Evolutionary conservation across 2,113 vertebrate species (phyloP).

Genomic region (Pardalotus punctatus): DNA sequence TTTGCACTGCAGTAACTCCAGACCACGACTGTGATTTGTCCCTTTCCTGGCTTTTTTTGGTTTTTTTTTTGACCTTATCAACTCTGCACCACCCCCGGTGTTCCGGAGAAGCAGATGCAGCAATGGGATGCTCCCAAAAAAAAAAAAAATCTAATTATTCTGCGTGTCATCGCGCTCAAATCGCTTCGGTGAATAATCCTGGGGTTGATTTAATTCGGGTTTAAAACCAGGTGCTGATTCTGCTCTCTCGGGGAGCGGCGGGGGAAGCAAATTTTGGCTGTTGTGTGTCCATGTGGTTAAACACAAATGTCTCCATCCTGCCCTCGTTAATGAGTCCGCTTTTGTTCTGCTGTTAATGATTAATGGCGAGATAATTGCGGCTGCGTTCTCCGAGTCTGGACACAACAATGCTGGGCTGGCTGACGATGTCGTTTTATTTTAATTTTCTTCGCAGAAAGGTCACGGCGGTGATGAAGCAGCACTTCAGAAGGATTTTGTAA

Average conservation of each 20-base stretch:
- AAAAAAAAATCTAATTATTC: background rate
- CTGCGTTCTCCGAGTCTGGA: too few species aligned
- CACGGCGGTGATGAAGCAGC: background rate
- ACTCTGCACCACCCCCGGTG: background rate
- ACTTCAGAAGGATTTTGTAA: background rate
- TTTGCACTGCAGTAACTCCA: conserved; percentile 35
- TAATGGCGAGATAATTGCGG: background rate
- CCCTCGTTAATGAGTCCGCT: background rate
- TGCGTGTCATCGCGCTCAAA: background rate
- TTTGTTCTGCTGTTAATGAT: background rate
- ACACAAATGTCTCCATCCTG: conserved; percentile 45
- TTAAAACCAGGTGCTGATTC: conserved; percentile 60
- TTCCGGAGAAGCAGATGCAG: background rate
- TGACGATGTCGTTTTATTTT: background rate
- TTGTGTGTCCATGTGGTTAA: conserved; percentile 54
- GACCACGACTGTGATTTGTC: conserved; percentile 32
- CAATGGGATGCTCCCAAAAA: background rate
- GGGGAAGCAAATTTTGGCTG: background rate
- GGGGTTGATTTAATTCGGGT: background rate
- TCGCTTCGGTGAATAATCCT: background rate
- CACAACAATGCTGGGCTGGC: too few species aligned
- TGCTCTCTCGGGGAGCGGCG: too few species aligned
- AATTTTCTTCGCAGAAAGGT: background rate
- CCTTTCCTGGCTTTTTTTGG: background rate
- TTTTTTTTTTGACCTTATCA: background rate